These are phyloP conservation scores for Isurus oxyrinchus DNA, from an alignment of 2,113 vertebrate genomes.

Conservation along the genomic window DNA sequence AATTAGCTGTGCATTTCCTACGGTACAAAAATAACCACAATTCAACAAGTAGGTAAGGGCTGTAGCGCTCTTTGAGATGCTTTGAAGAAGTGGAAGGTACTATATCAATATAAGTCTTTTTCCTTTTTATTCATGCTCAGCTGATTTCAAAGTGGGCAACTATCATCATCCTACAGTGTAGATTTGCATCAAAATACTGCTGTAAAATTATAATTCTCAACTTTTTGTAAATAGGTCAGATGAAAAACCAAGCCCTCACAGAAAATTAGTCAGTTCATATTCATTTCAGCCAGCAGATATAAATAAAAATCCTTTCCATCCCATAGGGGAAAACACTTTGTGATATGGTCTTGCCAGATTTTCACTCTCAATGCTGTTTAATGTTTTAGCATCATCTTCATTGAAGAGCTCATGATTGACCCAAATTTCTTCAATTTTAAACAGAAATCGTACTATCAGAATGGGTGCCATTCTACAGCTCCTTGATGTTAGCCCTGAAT, in stretches of 20 bases:
- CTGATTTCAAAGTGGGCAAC: neutral
- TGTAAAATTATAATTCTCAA: neutral
- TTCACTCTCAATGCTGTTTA: neutral
- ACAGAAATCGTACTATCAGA: conserved; percentile 15
- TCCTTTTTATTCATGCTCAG: neutral
- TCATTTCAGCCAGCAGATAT: neutral
- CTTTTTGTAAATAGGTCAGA: neutral
- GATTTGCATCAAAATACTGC: neutral
- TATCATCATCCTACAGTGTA: neutral
- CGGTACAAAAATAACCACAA: neutral
- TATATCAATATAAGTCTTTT: neutral
- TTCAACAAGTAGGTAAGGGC: neutral
- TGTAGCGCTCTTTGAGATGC: neutral
- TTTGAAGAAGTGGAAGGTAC: neutral
- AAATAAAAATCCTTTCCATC: neutral
- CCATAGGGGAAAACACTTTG: neutral
- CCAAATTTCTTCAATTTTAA: neutral
- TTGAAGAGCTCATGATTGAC: neutral
- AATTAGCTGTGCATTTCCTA: neutral
- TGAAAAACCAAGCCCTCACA: neutral
- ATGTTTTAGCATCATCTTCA: neutral
- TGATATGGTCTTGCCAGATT: neutral
- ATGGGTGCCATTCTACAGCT: conserved; percentile 14
- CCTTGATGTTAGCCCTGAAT: neutral
- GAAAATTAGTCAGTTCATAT: neutral